Base-by-base conservation (phyloP, 1,140 invertebrate species). In the Monomorium pharaonis region DNA sequence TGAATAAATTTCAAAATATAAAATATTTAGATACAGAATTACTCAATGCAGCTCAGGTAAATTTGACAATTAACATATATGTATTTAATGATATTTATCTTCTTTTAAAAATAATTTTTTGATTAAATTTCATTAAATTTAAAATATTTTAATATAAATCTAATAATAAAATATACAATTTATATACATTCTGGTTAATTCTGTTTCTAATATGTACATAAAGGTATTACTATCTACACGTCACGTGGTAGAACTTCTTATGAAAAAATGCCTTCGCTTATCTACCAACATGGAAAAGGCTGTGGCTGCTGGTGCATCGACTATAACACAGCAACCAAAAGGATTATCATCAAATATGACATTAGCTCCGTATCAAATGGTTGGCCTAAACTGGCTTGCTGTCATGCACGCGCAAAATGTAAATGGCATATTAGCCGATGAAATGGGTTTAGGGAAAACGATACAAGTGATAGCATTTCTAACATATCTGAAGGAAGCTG, bases 301-400 rank as follows among this genome's bases (percentile, higher is more conserved):
- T 0, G 96, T 98, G n/a, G 96, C 97, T 0, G 96, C 96, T 44
- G 97, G 97, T 4, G 96, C 96, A 9, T 92, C 94, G 0, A 96
- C 96, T 3, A 96, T 98, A 44, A 96, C 96, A 37, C 95, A 96
- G 27, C 97, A 98, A 89, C 97, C 98, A 1, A 88, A 89, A 27
- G 87, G 84, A 85, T 86, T 95, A 69, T 86, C 91, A 47, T 92
- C 86, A 91, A 97, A 97, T 51, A 95, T 97, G 80, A 97, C 96
- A 91, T 95, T 99, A 86, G 97, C 98, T 7, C 96, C 97, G 21
- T 99, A 99, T 94, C 99, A 99, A 95, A 96, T 99, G 94, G 97
- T 99, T 30, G 99, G 99, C 9, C 95, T 99, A 0, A 99, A 99
- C 94, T 99, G 99, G 99, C 94, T 99, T 0, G 96, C 97, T 0